Base-by-base conservation (phyloP, 2,888 invertebrate genomes). In the Luffia ferchaultella region DNA sequence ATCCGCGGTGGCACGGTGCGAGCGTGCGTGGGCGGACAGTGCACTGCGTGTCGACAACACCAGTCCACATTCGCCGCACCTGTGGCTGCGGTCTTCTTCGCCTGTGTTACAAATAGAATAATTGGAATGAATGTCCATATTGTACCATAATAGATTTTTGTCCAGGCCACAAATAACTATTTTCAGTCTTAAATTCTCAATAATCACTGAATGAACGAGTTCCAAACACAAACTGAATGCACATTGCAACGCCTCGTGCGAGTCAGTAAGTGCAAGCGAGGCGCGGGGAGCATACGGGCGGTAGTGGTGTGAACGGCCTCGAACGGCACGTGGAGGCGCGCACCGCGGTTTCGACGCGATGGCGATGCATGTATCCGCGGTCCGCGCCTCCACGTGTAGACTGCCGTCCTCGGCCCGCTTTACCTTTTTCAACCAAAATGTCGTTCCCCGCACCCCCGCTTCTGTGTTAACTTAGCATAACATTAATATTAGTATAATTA, bases 31-130 rank as follows among this genome's bases (percentile, higher is more conserved):
- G 62, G 90, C 91, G 55, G 92, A 92, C 60, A 91, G 88, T 1
- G 91, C 89, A 67, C 88, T 91, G 65, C 91, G 90, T 61, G 91
- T 91, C 45, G 89, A 89, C 62, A 93, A 91, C 53, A 85, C 88
- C 76, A 92, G 88, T 55, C 89, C 90, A 64, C 92, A 92, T 64
- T 91, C 87, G 48, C 89, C 86, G 68, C 92, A 93, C 76, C 83
- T 80, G 59, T 83, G 78, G 46, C 67, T 70, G 52, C 80, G 76
- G 63, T 80, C 82, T 55, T 80, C 83, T 66, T 66, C 87, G 78
- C 78, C 87, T 87, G 79, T 54, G 51, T 57, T 12, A 30, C 30
- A 3, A 12, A 30, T 12, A n/a, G n/a, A n/a, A 30, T 30, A 30
- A 7, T 30, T 30, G 3, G 30, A 30, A 7, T 30, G 3, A 30